These are phyloP conservation scores for Leptosomus discolor DNA, from an alignment of 2,113 vertebrate species.

Conservation along the genomic window DNA sequence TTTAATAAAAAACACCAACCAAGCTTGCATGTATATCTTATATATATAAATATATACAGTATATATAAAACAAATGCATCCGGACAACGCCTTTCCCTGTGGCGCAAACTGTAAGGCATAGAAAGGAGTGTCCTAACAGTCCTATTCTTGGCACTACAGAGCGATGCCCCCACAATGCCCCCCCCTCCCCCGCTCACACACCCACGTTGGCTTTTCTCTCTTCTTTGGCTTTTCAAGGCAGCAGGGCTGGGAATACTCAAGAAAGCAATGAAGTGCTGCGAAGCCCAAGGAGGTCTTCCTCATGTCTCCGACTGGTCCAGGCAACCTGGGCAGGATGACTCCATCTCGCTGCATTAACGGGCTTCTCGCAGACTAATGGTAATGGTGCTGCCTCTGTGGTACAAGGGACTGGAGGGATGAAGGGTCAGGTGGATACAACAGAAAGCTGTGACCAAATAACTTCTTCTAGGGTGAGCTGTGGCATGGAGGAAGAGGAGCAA, in stretches of 20 bases:
- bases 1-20: conserved; percentile 74
- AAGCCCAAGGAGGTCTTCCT: conserved; percentile 7
- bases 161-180: neutral
- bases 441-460: conserved; percentile 32
- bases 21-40: conserved; percentile 77
- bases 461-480: conserved; percentile 16
- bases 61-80: conserved; percentile 77
- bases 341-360: neutral
- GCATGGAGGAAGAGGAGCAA: neutral
- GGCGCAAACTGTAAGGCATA: conserved; percentile 62
- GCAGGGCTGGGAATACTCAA: neutral
- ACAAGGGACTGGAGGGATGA: neutral
- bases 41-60: conserved; percentile 82
- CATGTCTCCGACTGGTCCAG: neutral
- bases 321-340: neutral
- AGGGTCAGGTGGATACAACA: neutral
- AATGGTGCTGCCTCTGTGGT: neutral
- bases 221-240: conserved; percentile 32
- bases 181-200: neutral
- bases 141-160: conserved; percentile 50
- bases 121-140: conserved; percentile 52
- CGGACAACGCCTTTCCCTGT: conserved; percentile 61
- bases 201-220: neutral
- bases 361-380: neutral
- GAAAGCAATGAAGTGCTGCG: neutral